phyloP scores from a whole-genome alignment of 2,888 invertebrate species.

The Diadromus collaris region DNA sequence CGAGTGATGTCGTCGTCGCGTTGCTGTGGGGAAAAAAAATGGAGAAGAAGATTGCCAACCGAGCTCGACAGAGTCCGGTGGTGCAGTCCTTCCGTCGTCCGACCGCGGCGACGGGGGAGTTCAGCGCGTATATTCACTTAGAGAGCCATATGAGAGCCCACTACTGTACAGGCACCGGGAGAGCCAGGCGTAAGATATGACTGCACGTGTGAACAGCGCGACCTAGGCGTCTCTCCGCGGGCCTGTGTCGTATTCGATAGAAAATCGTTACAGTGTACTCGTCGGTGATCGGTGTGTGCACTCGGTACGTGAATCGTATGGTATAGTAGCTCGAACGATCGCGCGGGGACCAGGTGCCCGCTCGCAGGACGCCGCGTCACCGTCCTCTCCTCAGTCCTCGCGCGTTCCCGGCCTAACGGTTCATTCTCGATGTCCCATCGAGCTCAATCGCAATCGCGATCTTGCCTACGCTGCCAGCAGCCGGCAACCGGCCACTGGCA shows the following conservation, averaged over 20 bases:
- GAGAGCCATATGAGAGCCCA: slow-evolving; percentile 50
- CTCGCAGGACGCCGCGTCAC: slow-evolving; percentile 70
- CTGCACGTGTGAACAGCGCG: slow-evolving; percentile 66
- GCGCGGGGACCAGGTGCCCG: slow-evolving; percentile 70
- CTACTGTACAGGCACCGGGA: slow-evolving; percentile 40
- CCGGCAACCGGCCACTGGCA: slow-evolving; percentile 50
- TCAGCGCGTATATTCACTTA: slow-evolving; percentile 44
- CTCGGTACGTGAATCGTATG: slow-evolving; percentile 50
- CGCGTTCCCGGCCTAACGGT: slow-evolving; percentile 73
- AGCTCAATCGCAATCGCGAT: slow-evolving; percentile 76
- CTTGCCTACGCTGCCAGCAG: slow-evolving; percentile 59
- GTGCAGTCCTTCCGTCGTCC: slow-evolving; percentile 39
- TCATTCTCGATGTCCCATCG: slow-evolving; percentile 72
- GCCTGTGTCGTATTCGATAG: slow-evolving; percentile 34
- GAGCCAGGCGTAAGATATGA: slow-evolving; percentile 57
- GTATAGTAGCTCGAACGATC: slow-evolving; percentile 50
- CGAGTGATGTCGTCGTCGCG: slow-evolving; percentile 56
- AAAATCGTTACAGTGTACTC: slow-evolving; percentile 53
- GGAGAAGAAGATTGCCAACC: slow-evolving; percentile 24
- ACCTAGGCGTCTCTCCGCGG: slow-evolving; percentile 61
- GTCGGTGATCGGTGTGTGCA: slow-evolving; percentile 18
- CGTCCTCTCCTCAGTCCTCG: slow-evolving; percentile 57
- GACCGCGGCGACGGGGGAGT: slow-evolving; percentile 51
- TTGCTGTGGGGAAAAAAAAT: slow-evolving; percentile 25
- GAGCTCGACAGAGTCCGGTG: slow-evolving; percentile 26